Base-by-base conservation (phyloP, 2,797 vertebrate species). In the Pygocentrus nattereri region DNA sequence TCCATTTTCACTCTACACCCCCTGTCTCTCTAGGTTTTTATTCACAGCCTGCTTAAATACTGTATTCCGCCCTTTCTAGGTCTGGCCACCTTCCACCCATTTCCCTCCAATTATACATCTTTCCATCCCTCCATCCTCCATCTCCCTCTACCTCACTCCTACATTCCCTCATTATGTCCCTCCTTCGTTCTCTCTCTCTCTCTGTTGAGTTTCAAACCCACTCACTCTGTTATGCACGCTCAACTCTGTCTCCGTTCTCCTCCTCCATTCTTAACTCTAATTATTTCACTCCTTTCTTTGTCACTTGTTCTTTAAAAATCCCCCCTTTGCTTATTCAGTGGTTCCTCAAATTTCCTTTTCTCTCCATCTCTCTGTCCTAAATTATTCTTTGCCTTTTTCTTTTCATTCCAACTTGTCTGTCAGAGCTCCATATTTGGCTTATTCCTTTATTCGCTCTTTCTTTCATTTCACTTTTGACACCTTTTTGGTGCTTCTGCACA, bases 81-180 rank as follows among this genome's bases (percentile, higher is more conserved):
- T 79, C 76, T 81, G 71, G 76, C 74, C 61, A 80, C 49, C 65
- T 70, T 69, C 80, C 23, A 21, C 68, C 44, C 68, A 54, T 84
- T 85, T 85, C 78, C 62, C 81, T 69, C 82, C 82, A 85, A 82
- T 84, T 88, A 78, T 90, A 87, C 78, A 47, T 91, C 77, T 84
- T 82, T 83, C 82, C 87, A 82, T 86, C 84, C 84, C 86, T 81
- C 90, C 83, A 38, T 83, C 87, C 71, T 81, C 85, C 67, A 82
- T 79, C 81, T 30, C 15, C 23, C 61, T 58, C 69, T 3, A 50
- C 41, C 44, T 49, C 72, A 56, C 50, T 15, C 70, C 86, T 68
- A 54, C 69, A 62, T 70, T 47, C 52, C 49, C 79, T 78, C 52
- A 54, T 74, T 64, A 76, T 30, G 52, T 62, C 68, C 73, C 56